Base-by-base conservation (phyloP, 2,113 vertebrate genomes). In the Sprattus sprattus region DNA sequence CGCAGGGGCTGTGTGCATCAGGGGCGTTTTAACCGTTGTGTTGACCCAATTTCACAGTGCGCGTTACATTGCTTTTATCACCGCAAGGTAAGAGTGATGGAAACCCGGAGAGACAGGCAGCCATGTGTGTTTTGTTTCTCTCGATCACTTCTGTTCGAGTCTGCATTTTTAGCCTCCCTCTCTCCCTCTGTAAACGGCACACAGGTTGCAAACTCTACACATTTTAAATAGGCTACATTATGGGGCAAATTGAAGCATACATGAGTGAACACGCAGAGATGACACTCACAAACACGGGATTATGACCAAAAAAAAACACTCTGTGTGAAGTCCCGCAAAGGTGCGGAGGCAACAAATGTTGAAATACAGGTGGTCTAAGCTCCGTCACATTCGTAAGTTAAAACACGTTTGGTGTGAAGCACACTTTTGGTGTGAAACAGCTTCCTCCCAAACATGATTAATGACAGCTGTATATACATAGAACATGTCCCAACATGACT, bases 11-110 rank as follows among this genome's bases (percentile, higher is more conserved):
- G 57, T 64, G 57, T 85, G 83, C 87, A 83, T 83, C 82, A 82
- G 46, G 20, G 46, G 82, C 87, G 49, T 83, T 75, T 88, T 47
- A 54, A 83, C 50, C 84, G 84, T 86, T 88, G 87, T 88, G 85
- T 86, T 88, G 87, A 88, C 87, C 87, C 85, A 88, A 86, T 88
- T 88, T 84, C 87, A 85, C 75, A 84, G 52, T 47, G 18, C 75
- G 83, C 85, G 83, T 88, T 85, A 78, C 87, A 83, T 85, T 83
- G 71, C 87, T 85, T 85, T 88, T 78, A 78, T 83, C 87, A 88
- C 87, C 87, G 83, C 71, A 88, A 88, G 87, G 71, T 50, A 82
- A 47, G 84, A 85, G 57, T 85, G 82, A 84, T 45, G 82, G 81
- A 81, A 86, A 82, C 64, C 60, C 44, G 47, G 81, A 82, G 64